Evolutionary conservation across 2,888 invertebrate genomes (phyloP).

Genomic region (Plagodis dolabraria): DNA sequence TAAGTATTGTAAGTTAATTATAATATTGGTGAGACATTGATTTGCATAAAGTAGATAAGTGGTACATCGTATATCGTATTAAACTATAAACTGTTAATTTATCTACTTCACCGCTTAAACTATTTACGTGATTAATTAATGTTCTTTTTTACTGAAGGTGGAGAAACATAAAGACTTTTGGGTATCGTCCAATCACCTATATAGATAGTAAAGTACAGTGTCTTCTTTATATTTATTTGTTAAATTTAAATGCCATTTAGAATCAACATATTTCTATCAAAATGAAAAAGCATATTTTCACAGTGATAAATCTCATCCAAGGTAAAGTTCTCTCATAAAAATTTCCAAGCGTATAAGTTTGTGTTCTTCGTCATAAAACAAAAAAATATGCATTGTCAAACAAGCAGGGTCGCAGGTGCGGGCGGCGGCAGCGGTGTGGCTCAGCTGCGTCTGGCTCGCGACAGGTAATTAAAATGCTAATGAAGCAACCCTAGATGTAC

Average conservation of each 20-base stretch:
- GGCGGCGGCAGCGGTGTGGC: constrained; percentile 20
- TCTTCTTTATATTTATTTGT: background rate
- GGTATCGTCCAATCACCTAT: too few relatives aligned
- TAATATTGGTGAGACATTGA: too few relatives aligned
- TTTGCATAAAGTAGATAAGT: too few relatives aligned
- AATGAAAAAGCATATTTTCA: background rate
- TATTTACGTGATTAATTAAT: too few relatives aligned
- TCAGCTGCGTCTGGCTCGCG: constrained; percentile 50
- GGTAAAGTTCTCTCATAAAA: constrained; percentile 13
- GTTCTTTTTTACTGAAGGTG: too few relatives aligned
- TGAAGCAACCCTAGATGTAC: constrained; percentile 43
- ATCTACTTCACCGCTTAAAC: too few relatives aligned
- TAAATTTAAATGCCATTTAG: background rate
- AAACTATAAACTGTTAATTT: too few relatives aligned
- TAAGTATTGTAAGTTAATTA: too few relatives aligned
- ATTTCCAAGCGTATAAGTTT: constrained; percentile 10
- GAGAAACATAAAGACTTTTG: too few relatives aligned
- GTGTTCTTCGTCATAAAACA: constrained; percentile 6
- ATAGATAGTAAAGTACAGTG: too few relatives aligned
- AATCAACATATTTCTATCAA: too few relatives aligned
- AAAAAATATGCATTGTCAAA: constrained; percentile 58
- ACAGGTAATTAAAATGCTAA: constrained; percentile 82
- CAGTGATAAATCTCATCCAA: background rate
- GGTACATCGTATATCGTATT: too few relatives aligned
- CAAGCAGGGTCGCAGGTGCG: constrained; percentile 52